Evolutionary conservation across 2,888 invertebrate species (phyloP), one percentile per base, ranked within the genome.

Genomic region (Corythucha ciliata): DNA sequence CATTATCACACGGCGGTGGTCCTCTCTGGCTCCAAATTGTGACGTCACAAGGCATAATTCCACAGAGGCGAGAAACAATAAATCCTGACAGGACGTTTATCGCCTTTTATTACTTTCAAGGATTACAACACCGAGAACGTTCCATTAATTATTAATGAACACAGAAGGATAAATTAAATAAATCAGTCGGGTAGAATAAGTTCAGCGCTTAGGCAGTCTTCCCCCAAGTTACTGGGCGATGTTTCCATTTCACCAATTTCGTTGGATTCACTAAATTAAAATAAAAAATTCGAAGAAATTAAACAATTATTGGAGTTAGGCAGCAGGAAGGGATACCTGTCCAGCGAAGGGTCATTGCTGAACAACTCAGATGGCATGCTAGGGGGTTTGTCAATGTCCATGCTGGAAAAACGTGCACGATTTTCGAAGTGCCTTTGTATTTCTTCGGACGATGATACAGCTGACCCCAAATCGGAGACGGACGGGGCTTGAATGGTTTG

Each of bases 331-430:
- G 12, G 8, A 14, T 70, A 83, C 85, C 85, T 85, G 67, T 88
- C 88, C 41, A 87, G 70, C 1, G 90, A 89, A 47, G 88, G 88
- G 63, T 92, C 91, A 69, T 91, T 91, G 69, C 90, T 91, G 65
- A 93, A 92, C 83, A 92, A 89, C 70, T 92, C 91, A 33, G 83
- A 86, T 4, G 92, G 92, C 24, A 92, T 86, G 10, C 89, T 88
- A 1, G 88, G 82, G 0, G 90, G 88, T 67, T 90, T 90, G 2
- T 86, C 84, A 57, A 88, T 71, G 68, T 88, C 84, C 70, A 85
- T 71, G n/a, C n/a, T n/a, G n/a, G n/a, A n/a, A 65, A 84, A 80
- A 21, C 81, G 80, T 62, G 86, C 86, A 14, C 84, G 74, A 12
- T 89, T 84, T 67, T 91, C 90, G 56, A 92, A 71, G 66, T 92